These are phyloP conservation scores for Allobates femoralis DNA, from an alignment of 2,797 vertebrate species.

Conservation along the genomic window DNA sequence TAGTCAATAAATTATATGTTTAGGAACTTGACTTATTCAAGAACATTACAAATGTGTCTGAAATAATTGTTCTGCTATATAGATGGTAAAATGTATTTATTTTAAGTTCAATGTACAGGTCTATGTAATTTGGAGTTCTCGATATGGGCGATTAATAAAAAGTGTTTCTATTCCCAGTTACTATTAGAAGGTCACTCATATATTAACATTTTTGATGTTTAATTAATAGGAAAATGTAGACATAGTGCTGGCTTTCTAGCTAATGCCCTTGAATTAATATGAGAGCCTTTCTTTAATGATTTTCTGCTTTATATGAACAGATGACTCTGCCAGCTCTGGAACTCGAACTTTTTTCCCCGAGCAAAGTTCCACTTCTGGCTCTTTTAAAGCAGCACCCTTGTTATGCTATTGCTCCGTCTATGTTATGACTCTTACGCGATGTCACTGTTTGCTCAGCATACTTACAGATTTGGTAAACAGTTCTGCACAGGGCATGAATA, in stretches of 20 bases:
- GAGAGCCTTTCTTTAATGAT: conserved; percentile 24
- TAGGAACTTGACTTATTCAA: not conserved
- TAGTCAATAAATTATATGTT: too few species aligned
- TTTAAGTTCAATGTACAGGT: not conserved
- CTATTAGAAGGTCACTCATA: not conserved
- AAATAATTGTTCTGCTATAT: not conserved
- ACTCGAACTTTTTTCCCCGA: conserved; percentile 10
- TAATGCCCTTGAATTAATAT: not conserved
- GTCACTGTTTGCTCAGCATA: conserved; percentile 57
- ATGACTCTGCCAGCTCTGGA: conserved; percentile 29
- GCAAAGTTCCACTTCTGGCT: conserved; percentile 37
- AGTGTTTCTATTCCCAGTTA: conserved; percentile 8
- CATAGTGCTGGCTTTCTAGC: not conserved
- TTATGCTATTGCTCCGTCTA: conserved; percentile 47
- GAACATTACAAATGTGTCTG: not conserved
- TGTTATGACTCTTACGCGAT: conserved; percentile 42
- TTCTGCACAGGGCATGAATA: conserved; percentile 47
- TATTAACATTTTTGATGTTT: not conserved
- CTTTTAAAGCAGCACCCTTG: conserved; percentile 48
- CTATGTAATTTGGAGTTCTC: not conserved
- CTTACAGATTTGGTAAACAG: conserved; percentile 60
- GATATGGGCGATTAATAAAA: not conserved
- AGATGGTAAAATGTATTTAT: not conserved
- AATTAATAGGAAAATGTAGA: conserved; percentile 19
- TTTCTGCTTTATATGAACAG: not conserved